phyloP scores from a whole-genome alignment of 2,888 invertebrate genomes.

The Disparrhopalites patrizii region DNA sequence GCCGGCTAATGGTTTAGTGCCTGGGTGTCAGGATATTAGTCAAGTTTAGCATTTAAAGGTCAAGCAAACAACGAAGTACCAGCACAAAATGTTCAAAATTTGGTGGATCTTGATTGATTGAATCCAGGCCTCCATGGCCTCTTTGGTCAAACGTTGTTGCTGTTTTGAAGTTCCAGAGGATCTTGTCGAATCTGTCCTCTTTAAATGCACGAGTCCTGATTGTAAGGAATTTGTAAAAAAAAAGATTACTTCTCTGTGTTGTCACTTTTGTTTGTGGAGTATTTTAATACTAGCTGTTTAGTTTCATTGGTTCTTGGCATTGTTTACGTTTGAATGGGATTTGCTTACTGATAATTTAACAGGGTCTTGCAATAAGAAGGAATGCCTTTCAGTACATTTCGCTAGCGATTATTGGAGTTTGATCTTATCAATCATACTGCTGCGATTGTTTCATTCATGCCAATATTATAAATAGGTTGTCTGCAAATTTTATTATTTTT shows the following conservation, averaged over 20 bases:
- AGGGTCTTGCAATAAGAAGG: too few species aligned
- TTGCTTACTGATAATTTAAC: too few species aligned
- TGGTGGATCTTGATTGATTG: slow-evolving; percentile 9
- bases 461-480: too few species aligned
- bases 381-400: too few species aligned
- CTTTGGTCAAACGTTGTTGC: slow-evolving; percentile 47
- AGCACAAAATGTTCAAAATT: slow-evolving; percentile 12
- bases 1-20: too few species aligned
- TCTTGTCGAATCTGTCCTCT: slow-evolving; percentile 45
- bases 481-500: too few species aligned
- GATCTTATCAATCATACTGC: too few species aligned
- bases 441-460: too few species aligned
- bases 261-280: background rate
- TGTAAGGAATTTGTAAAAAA: slow-evolving; percentile 39
- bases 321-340: too few species aligned
- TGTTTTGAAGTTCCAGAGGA: slow-evolving; percentile 48
- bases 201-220: slow-evolving; percentile 48
- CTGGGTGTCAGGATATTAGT: background rate
- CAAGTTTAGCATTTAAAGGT: background rate
- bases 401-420: too few species aligned
- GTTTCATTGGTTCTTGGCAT: background rate
- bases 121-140: slow-evolving; percentile 38
- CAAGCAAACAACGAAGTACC: background rate
- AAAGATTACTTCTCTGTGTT: too few species aligned
- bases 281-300: background rate